Evolutionary conservation across 2,797 vertebrate species (phyloP), one percentile per base, ranked within the genome.

Genomic region (Oreortyx pictus): DNA sequence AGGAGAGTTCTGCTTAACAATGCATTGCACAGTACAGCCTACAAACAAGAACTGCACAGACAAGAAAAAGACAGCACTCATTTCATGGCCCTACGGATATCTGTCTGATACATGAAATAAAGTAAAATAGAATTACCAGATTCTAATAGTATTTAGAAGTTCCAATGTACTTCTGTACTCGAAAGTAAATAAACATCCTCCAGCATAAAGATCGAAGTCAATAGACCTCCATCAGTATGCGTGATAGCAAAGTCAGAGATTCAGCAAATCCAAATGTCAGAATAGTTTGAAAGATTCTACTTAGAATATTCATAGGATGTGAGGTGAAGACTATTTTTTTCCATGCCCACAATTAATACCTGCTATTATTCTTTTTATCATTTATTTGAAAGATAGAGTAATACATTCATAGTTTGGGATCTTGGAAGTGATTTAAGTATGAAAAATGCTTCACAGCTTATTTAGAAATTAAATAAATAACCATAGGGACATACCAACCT

Each of bases 1-100:
- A 91, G 41, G 50, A n/a, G 29, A 90, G 23, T 76, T 90, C 54
- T 93, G 35, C 76, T 93, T 83, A 54, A 92, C 86, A 86, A 52
- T 7, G 67, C 39, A 65, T 70, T 75, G 27, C 3, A 17, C 24
- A 64, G 33, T 46, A 70, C 31, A 71, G 24, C 4, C 50, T 77
- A 43, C 62, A 77, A 89, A 65, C 54, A 14, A 60, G 41, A 72
- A 39, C 29, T 35, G 37, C 16, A 49, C 11, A 56, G 41, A 56
- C 19, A 73, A 46, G 14, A 43, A 65, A 68, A 80, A 47, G 5
- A 0, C 37, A 73, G 19, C 52, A 17, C 5, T 13, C 22, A 6
- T 19, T 9, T 12, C 57, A 50, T 7, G 6, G 23, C 73, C 47
- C 37, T 85, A 35, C 71, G 6, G 14, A 22, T 62, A 82, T 22